A percentile compares a stretch with the other conserved stretches of the same genome.
Conservation (phyloP, 2,888 invertebrate genomes). For the Nasonovia ribisnigri region DNA sequence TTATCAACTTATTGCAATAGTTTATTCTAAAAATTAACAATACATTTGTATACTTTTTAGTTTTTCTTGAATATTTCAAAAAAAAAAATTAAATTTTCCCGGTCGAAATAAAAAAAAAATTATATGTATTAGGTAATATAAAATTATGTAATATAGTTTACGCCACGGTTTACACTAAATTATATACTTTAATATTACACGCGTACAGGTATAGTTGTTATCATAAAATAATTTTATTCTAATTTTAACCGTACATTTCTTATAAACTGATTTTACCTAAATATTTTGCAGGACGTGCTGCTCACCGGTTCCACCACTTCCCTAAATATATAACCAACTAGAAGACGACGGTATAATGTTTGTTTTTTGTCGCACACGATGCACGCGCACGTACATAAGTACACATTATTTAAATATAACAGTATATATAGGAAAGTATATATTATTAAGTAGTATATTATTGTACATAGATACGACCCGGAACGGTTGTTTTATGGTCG, state of each 20-base stretch:
- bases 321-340: neutral
- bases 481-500: constrained; percentile 52
- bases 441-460: neutral
- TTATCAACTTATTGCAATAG: neutral
- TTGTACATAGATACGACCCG: neutral
- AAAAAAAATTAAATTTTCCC: neutral
- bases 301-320: neutral
- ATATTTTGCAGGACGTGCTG: neutral
- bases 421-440: neutral
- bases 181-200: neutral
- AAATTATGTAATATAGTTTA: neutral
- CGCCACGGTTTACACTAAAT: neutral
- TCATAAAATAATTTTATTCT: neutral
- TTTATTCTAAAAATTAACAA: neutral
- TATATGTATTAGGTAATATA: no score
- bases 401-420: constrained; percentile 18
- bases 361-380: neutral
- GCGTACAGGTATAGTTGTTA: neutral
- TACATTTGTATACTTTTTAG: neutral
- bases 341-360: neutral
- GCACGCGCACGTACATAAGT: neutral
- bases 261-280: neutral
- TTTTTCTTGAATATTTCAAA: neutral
- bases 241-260: neutral
- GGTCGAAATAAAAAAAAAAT: neutral